Evolutionary conservation across 2,888 invertebrate species (phyloP), one percentile per base, ranked within the genome.

Genomic region (Coenonympha glycerion): DNA sequence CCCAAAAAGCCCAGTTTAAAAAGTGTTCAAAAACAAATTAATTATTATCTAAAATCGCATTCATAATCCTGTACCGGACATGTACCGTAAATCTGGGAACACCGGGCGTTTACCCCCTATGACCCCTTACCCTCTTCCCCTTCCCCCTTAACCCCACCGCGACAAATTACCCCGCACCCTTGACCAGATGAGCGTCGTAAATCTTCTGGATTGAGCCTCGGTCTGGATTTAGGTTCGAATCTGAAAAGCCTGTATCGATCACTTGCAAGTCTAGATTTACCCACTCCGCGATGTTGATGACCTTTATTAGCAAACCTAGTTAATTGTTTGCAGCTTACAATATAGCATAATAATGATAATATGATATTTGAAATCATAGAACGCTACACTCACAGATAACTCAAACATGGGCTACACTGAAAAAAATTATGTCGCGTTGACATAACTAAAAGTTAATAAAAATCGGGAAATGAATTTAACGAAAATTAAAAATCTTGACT

Each of bases 151-250:
- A 52, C 57, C 58, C 62, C 57, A 62, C 60, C 66, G 66, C 73
- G 68, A 76, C 79, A 78, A 77, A 78, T 79, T 71, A 75, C 71
- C 65, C 58, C 58, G 62, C 56, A 56, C 79, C 80, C 76, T 71
- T 76, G 74, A 68, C 78, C 80, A 78, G 81, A 79, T 81, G 80
- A 81, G 76, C 69, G 55, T 52, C 76, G 69, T 81, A 80, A 81
- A 81, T 81, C 80, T 76, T 69, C 66, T 69, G 76, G 73, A 78
- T 79, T 78, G 76, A 78, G 74, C 76, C 71, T 69, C 63, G 49
- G 56, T 54, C 57, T 55, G 58, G 47, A 57, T 59, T 60, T 60
- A 59, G 57, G 49, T 51, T 36, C 16, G 6, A 16, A 13, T 34
- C 16, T 45, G 45, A 34, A 34, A 36, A 45, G 34, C 45, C 34